Conservation (phyloP, 37 sponge, comb jelly and placozoan species). For the Hormiphora californensis region DNA sequence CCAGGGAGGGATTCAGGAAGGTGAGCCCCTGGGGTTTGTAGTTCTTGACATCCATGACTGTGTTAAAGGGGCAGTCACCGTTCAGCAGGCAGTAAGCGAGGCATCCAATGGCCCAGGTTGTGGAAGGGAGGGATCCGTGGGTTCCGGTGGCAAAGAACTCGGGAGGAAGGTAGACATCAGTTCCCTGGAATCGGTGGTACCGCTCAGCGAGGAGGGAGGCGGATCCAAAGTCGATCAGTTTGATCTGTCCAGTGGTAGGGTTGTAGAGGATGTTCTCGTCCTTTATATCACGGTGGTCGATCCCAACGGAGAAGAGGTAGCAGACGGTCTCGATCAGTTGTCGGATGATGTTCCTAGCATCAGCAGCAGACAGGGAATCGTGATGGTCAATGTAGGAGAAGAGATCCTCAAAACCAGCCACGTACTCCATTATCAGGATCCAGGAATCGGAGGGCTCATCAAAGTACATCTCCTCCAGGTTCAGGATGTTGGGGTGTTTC, state of each 20-base stretch:
- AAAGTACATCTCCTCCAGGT: constrained; percentile 10
- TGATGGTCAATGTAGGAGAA: neutral
- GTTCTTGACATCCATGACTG: neutral
- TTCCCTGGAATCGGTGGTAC: neutral
- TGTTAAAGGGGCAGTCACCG: constrained; percentile 43
- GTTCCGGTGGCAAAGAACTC: neutral
- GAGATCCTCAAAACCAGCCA: neutral
- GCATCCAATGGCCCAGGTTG: constrained; percentile 25
- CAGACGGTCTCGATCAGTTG: constrained; percentile 8
- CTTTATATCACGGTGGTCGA: constrained; percentile 53
- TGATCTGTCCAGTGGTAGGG: neutral
- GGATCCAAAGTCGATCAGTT: constrained; percentile 44
- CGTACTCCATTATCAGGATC: constrained; percentile 48
- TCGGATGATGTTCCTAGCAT: neutral
- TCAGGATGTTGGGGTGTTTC: constrained; percentile 12
- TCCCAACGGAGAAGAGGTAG: constrained; percentile 42
- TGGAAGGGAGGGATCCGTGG: neutral
- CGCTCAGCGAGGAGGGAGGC: neutral
- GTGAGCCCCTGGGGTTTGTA: neutral
- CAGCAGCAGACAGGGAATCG: neutral
- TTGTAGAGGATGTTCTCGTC: constrained; percentile 40
- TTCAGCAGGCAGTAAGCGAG: constrained; percentile 39
- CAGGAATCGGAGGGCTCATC: constrained; percentile 3
- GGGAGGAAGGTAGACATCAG: constrained; percentile 3
- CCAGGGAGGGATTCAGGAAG: neutral